Percentiles rank a stretch among this genome's conserved stretches.
Evolutionary conservation across 2,113 vertebrate genomes (phyloP).

Genomic region (Oncorhynchus masou): DNA sequence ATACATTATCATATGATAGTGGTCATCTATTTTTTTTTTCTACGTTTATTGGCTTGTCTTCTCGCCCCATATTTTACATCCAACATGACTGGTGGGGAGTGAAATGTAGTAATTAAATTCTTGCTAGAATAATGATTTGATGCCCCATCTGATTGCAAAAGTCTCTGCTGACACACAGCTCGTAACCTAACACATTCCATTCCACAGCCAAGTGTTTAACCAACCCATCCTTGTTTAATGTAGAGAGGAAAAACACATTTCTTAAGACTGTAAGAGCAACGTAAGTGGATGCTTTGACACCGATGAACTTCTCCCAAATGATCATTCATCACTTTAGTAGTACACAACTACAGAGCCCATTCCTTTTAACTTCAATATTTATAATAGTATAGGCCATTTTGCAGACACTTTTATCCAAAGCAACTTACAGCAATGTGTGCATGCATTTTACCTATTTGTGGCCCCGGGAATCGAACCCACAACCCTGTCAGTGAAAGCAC

Average conservation of each 20-base stretch:
- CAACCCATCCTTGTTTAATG: constrained; percentile 35
- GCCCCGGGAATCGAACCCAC: too few species aligned
- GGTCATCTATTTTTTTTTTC: not conserved
- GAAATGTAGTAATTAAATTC: constrained; percentile 23
- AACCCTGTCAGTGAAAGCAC: too few species aligned
- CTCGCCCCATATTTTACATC: constrained; percentile 21
- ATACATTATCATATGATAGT: not conserved
- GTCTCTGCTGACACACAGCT: constrained; percentile 24
- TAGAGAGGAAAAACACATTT: constrained; percentile 48
- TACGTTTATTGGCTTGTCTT: constrained; percentile 7
- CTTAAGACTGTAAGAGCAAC: constrained; percentile 40
- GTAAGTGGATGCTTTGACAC: constrained; percentile 55
- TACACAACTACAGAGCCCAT: not conserved
- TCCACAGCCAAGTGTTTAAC: constrained; percentile 40
- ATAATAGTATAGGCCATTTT: too few species aligned
- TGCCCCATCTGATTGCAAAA: not conserved
- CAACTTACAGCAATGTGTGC: too few species aligned
- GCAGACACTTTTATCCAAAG: too few species aligned
- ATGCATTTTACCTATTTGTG: too few species aligned
- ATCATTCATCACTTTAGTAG: constrained; percentile 48
- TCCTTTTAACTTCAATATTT: not conserved
- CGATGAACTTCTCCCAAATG: constrained; percentile 49
- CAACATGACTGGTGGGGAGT: constrained; percentile 26
- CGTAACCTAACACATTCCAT: constrained; percentile 13
- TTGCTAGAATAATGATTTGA: constrained; percentile 14